A percentile compares a stretch with the other conserved stretches of the same genome.
These are phyloP conservation scores for Tragelaphus strepsiceros DNA, from an alignment of 2,113 vertebrate genomes.

Conservation along the genomic window DNA sequence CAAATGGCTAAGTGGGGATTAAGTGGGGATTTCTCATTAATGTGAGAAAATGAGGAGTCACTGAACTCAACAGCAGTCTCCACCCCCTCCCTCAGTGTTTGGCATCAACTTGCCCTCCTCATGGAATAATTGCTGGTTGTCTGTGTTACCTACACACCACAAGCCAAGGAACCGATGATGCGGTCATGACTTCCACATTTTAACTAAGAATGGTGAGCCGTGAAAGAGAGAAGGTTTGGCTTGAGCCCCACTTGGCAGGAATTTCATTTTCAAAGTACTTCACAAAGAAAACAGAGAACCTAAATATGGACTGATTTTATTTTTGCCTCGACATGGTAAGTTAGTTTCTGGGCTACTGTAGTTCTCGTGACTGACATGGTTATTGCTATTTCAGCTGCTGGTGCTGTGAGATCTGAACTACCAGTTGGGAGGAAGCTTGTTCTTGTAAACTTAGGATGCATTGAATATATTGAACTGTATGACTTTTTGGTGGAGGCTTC, in stretches of 20 bases:
- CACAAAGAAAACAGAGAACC: conserved; percentile 23
- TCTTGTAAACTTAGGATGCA: not conserved
- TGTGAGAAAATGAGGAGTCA: not conserved
- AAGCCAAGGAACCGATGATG: not conserved
- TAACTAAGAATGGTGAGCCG: conserved; percentile 40
- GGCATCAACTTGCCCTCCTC: not conserved
- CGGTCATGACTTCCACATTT: not conserved
- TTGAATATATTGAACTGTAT: not conserved
- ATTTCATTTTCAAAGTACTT: conserved; percentile 40
- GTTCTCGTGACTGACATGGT: conserved; percentile 34
- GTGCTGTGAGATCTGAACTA: not conserved
- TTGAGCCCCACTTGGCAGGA: conserved; percentile 30
- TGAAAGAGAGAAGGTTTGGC: conserved; percentile 29
- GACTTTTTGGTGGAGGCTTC: not conserved
- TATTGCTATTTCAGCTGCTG: not conserved
- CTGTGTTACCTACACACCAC: not conserved
- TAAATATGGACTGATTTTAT: conserved; percentile 49
- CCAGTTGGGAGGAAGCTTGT: not conserved
- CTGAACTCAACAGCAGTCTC: not conserved
- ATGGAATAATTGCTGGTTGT: conserved; percentile 18
- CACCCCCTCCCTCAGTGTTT: not conserved
- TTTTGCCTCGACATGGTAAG: not conserved
- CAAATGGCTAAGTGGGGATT: not conserved
- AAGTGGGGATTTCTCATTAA: not conserved
- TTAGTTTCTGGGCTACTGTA: conserved; percentile 23